These are phyloP conservation scores for Arvicanthis niloticus DNA, from an alignment of 2,113 vertebrate genomes.

Conservation along the genomic window DNA sequence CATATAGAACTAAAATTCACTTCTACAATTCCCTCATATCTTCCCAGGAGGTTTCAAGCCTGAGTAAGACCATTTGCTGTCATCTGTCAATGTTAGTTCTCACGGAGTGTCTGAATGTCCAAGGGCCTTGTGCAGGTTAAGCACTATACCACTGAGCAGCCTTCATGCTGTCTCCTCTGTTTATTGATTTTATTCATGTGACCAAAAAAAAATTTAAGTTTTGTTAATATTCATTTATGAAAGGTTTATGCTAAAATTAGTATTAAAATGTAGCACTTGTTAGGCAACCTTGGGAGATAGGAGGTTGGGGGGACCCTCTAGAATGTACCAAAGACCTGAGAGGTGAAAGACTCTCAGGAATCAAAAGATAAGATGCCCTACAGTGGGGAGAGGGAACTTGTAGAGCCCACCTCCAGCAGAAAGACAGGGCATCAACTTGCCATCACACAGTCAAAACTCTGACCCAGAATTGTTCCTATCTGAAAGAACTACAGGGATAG, in stretches of 20 bases:
- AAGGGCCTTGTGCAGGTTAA: background rate
- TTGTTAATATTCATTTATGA: constrained; percentile 48
- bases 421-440: too few relatives aligned
- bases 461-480: too few relatives aligned
- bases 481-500: too few relatives aligned
- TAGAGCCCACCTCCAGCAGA: too few relatives aligned
- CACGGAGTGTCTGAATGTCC: background rate
- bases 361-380: too few relatives aligned
- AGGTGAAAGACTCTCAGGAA: too few relatives aligned
- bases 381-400: too few relatives aligned
- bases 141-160: background rate
- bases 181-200: constrained; percentile 20
- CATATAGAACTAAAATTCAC: constrained; percentile 14
- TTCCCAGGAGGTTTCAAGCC: constrained; percentile 36
- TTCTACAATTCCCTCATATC: background rate
- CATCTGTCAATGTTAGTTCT: background rate
- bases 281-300: too few relatives aligned
- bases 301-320: too few relatives aligned
- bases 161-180: constrained; percentile 13
- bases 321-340: too few relatives aligned
- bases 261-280: constrained; percentile 32
- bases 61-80: background rate
- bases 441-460: too few relatives aligned
- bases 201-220: constrained; percentile 14
- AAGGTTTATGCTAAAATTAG: constrained; percentile 34